phyloP scores from a whole-genome alignment of 1,140 invertebrate species.

The Tetranychus urticae region DNA sequence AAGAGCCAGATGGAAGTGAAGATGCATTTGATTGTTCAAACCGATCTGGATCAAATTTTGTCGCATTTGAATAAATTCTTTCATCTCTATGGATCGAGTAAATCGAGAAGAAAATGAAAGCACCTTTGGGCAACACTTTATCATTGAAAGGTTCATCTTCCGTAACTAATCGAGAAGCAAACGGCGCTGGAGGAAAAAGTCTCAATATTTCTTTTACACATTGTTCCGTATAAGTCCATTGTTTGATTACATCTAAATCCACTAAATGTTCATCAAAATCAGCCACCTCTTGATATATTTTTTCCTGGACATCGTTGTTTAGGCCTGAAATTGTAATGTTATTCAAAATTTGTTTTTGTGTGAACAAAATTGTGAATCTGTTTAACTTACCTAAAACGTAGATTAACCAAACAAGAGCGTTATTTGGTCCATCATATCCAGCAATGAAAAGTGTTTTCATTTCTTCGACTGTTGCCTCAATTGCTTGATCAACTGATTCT shows the following conservation, averaged over 20 bases:
- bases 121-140: background rate
- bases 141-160: background rate
- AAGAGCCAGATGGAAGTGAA: slow-evolving; percentile 20
- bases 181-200: background rate
- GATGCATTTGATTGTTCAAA: background rate
- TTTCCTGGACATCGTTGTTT: background rate
- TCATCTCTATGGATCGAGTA: background rate
- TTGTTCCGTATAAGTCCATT: background rate
- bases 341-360: background rate
- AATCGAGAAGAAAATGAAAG: background rate
- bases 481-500: too few relatives aligned
- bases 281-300: background rate
- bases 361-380: too few relatives aligned
- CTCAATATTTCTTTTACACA: background rate
- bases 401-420: too few relatives aligned
- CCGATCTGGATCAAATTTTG: background rate
- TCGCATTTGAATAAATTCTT: background rate
- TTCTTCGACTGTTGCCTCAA: too few relatives aligned
- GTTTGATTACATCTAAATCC: background rate
- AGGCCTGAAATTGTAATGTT: background rate
- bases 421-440: too few relatives aligned
- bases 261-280: background rate
- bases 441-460: too few relatives aligned
- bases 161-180: background rate
- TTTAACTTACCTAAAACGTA: too few relatives aligned